Evolutionary conservation across 2,888 invertebrate genomes (phyloP).

Genomic region (Acrobasis suavella): DNA sequence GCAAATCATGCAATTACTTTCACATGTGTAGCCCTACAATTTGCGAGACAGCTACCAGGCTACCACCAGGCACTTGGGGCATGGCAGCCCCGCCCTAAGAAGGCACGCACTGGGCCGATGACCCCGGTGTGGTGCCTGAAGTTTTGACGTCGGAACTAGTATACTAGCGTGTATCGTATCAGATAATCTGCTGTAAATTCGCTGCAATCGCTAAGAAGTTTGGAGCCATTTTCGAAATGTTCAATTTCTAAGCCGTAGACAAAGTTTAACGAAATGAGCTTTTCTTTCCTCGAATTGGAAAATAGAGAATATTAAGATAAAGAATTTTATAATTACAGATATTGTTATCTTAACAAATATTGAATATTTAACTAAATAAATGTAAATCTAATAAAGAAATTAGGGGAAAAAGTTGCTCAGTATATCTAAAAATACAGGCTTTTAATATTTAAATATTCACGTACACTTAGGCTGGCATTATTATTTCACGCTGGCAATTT

Average conservation of each 20-base stretch:
- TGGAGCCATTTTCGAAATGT: not conserved
- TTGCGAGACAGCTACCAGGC: conserved; percentile 12
- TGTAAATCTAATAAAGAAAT: too few species aligned
- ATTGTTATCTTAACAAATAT: too few species aligned
- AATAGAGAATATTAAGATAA: too few species aligned
- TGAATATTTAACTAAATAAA: too few species aligned
- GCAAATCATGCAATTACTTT: conserved; percentile 14
- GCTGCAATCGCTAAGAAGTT: conserved; percentile 25
- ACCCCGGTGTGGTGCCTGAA: conserved; percentile 9
- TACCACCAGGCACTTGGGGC: conserved; percentile 7
- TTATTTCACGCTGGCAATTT: too few species aligned
- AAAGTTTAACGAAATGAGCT: not conserved
- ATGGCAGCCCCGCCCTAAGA: conserved; percentile 18
- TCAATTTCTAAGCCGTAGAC: not conserved
- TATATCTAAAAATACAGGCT: too few species aligned
- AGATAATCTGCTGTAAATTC: conserved; percentile 44
- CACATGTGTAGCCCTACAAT: conserved; percentile 14
- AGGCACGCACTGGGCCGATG: conserved; percentile 21
- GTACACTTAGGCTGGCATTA: too few species aligned
- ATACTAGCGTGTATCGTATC: conserved; percentile 6
- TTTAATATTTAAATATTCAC: too few species aligned
- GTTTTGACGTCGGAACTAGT: not conserved
- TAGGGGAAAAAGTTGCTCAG: too few species aligned
- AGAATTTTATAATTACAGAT: too few species aligned
- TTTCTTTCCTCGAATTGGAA: too few species aligned